phyloP scores from a whole-genome alignment of 2,113 vertebrate species.

The Limanda limanda region DNA sequence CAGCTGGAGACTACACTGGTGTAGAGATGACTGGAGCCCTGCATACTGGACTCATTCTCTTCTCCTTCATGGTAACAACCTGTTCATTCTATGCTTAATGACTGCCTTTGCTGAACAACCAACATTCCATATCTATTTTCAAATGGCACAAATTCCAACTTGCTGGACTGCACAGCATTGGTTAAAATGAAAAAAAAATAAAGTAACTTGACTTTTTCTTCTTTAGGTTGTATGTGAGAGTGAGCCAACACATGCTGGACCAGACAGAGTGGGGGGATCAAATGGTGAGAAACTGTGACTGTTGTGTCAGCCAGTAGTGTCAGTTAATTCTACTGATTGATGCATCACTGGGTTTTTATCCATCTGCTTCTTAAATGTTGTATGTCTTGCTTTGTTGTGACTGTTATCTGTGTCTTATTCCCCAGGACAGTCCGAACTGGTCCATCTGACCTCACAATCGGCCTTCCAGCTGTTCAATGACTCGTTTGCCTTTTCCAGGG shows the following conservation, averaged over 20 bases:
- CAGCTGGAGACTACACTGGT: slow-evolving; percentile 21
- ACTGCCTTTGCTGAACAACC: neutral
- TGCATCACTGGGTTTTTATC: no score
- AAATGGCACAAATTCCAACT: no score
- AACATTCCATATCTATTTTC: no score
- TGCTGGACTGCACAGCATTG: neutral
- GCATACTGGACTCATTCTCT: slow-evolving; percentile 60
- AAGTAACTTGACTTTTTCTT: slow-evolving; percentile 9
- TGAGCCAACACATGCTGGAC: slow-evolving; percentile 65
- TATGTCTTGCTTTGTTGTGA: neutral
- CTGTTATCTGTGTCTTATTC: neutral
- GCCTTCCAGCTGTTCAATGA: slow-evolving; percentile 81
- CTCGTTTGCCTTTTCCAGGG: slow-evolving; percentile 82
- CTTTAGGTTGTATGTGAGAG: slow-evolving; percentile 67
- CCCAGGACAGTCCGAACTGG: slow-evolving; percentile 63
- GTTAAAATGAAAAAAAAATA: neutral
- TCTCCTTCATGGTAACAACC: slow-evolving; percentile 65
- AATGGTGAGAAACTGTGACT: slow-evolving; percentile 67
- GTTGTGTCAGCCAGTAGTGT: slow-evolving; percentile 3
- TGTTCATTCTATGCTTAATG: slow-evolving; percentile 3
- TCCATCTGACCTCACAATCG: slow-evolving; percentile 69
- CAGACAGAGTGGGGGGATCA: slow-evolving; percentile 41
- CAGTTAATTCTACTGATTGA: neutral
- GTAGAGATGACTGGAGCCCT: slow-evolving; percentile 64
- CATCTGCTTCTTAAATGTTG: no score